phyloP scores from a whole-genome alignment of 2,888 invertebrate genomes.

The Drosophila meridiana region DNA sequence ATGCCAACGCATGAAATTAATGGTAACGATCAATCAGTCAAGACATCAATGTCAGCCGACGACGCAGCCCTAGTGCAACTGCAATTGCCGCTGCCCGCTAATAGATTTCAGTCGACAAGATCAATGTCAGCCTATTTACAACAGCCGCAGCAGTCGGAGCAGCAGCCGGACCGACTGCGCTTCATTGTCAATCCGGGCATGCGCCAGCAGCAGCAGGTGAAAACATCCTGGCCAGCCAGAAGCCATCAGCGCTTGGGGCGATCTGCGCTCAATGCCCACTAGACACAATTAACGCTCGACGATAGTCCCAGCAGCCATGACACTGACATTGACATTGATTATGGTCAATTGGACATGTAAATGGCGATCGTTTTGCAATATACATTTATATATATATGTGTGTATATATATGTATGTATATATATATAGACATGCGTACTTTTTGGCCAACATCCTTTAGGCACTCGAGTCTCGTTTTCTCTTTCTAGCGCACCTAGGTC shows the following conservation, averaged over 20 bases:
- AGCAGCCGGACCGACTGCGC: conserved; percentile 36
- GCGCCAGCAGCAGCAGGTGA: conserved; percentile 74
- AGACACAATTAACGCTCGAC: conserved; percentile 76
- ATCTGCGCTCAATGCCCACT: conserved; percentile 53
- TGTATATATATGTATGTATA: not conserved
- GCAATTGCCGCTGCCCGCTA: conserved; percentile 59
- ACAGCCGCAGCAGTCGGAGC: conserved; percentile 22
- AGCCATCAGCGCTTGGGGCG: conserved; percentile 41
- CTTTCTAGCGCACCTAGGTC: conserved; percentile 37
- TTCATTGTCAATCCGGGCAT: conserved; percentile 63
- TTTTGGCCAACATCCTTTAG: conserved; percentile 36
- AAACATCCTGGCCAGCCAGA: conserved; percentile 52
- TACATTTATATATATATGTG: not conserved
- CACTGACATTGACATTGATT: conserved; percentile 62
- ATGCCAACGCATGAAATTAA: conserved; percentile 82
- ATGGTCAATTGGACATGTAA: conserved; percentile 69
- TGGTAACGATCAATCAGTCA: conserved; percentile 84
- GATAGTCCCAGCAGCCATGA: conserved; percentile 35
- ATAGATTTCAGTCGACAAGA: conserved; percentile 82
- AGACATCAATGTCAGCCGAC: conserved; percentile 76
- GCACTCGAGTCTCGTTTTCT: conserved; percentile 34
- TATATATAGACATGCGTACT: conserved; percentile 6
- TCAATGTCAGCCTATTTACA: conserved; percentile 78
- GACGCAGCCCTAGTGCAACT: conserved; percentile 36
- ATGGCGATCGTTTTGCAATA: conserved; percentile 46